Evolutionary conservation across 2,888 invertebrate genomes (phyloP), one percentile per base, ranked within the genome.

Genomic region (Tuta absoluta): DNA sequence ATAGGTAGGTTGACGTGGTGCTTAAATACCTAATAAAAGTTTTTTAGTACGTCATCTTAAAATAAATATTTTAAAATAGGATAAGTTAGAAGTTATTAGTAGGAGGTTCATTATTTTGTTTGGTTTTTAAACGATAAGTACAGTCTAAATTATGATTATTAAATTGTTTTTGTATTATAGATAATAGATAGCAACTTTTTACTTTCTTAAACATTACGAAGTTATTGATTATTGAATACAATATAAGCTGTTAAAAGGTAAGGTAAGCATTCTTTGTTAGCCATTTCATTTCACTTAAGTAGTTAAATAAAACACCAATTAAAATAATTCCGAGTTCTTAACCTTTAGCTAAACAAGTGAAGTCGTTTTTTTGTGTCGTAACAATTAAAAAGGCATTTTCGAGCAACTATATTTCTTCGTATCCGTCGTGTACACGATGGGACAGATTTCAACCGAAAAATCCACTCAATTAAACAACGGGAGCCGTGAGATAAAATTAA

Each of bases 401-500:
- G 56, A 68, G 65, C 65, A 69, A 69, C 82, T 71, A 81, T 84
- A 78, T 78, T 75, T 85, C 80, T 76, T 72, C 64, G 69, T 70
- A 62, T 67, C 65, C 74, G 65, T 48, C 60, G 62, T 59, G 67
- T 62, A 66, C 68, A 65, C 66, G 67, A 72, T 73, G 73, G 74
- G 70, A 75, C 72, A 76, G 79, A 80, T 81, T 82, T 73, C 77
- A 72, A 73, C 72, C 76, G 72, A 77, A 81, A 80, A 77, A 80
- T 74, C 71, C 78, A 73, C 77, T 79, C 79, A 84, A 84, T 82
- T 83, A 80, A 81, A 81, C 80, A 84, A 85, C 86, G 71, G 88
- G 80, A 85, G 86, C 84, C 77, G 75, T 69, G 74, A 86, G 89
- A 89, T 88, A 89, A 87, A 87, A 88, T 89, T 89, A 88, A 89